phyloP scores from a whole-genome alignment of 2,797 vertebrate species.

The Eulemur albifrons region DNA sequence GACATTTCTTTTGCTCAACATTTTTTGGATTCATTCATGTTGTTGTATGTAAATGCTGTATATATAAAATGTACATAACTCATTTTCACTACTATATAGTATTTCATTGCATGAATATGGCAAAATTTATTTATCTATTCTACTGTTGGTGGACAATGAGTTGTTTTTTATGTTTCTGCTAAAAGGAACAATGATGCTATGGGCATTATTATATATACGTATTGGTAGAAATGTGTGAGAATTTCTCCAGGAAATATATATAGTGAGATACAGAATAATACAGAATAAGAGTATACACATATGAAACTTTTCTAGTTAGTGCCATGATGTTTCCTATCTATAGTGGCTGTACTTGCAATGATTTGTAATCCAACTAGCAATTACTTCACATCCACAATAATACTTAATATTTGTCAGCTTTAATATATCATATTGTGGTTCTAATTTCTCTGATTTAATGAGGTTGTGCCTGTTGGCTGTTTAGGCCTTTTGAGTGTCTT shows the following conservation, averaged over 20 bases:
- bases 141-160: not conserved
- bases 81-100: not conserved
- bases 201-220: not conserved
- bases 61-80: not conserved
- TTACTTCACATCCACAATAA: not conserved
- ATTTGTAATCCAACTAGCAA: not conserved
- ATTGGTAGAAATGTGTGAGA: not conserved
- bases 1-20: not conserved
- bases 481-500: not conserved
- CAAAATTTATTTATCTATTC: not conserved
- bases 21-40: not conserved
- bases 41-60: not conserved
- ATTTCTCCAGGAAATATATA: not conserved
- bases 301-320: not conserved
- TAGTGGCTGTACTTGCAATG: not conserved
- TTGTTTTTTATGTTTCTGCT: not conserved
- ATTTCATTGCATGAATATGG: not conserved
- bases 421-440: not conserved
- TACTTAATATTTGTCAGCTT: not conserved
- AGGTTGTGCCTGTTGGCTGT: not conserved
- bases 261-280: not conserved
- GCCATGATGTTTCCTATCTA: conserved; percentile 6
- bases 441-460: not conserved
- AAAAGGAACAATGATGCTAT: not conserved
- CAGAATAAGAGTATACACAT: not conserved